These are phyloP conservation scores for Drosophila cognata DNA, from an alignment of 2,888 invertebrate species.

Conservation along the genomic window DNA sequence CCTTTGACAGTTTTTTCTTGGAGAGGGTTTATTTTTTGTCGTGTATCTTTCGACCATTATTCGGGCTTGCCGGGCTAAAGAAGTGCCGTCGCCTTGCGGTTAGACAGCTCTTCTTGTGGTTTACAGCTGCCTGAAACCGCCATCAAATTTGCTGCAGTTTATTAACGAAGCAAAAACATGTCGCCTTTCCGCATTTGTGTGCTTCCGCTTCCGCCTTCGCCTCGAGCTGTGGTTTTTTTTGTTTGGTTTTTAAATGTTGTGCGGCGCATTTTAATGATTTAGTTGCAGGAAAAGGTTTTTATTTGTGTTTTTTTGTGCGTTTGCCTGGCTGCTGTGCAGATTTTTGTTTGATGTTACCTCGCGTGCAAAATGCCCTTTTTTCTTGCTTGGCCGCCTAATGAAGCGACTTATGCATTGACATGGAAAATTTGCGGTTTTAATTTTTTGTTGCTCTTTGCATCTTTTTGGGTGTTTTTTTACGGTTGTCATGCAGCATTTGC, in stretches of 20 bases:
- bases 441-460: conserved; percentile 10
- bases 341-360: conserved; percentile 63
- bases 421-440: conserved; percentile 75
- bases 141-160: conserved; percentile 74
- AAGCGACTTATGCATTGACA: conserved; percentile 81
- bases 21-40: conserved; percentile 23
- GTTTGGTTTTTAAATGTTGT: conserved; percentile 29
- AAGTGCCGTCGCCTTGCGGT: conserved; percentile 65
- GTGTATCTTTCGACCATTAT: conserved; percentile 52
- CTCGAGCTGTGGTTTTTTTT: conserved; percentile 24
- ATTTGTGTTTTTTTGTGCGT: conserved; percentile 10
- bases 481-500: conserved; percentile 68
- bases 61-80: conserved; percentile 23
- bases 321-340: conserved; percentile 26
- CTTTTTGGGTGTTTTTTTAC: conserved; percentile 48
- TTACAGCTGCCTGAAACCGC: conserved; percentile 27
- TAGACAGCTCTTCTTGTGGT: conserved; percentile 63
- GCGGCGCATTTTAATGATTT: conserved; percentile 69
- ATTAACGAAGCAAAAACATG: conserved; percentile 75
- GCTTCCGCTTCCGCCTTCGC: conserved; percentile 19
- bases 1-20: conserved; percentile 64
- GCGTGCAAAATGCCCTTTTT: conserved; percentile 41
- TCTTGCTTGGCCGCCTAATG: conserved; percentile 61
- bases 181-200: conserved; percentile 53
- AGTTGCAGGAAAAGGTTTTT: conserved; percentile 40